Conservation (phyloP, 2,797 vertebrate species). For the Tiaroga cobitis region DNA sequence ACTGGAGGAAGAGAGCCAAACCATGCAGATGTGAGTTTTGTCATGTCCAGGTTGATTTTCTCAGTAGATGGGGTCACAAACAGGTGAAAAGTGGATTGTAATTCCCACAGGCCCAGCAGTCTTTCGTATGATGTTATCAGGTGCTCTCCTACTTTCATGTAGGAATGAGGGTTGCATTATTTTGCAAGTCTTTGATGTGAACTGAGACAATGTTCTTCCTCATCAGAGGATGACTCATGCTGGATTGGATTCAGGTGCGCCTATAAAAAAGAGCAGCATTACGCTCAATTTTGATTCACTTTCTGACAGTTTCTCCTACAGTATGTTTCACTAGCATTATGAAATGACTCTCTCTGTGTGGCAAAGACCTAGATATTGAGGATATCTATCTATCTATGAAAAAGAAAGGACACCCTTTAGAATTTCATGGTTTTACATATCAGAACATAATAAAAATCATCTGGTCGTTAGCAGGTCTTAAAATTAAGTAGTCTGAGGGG, state of each 20-base stretch:
- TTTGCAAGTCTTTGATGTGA: conserved; percentile 42
- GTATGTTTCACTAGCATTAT: not conserved
- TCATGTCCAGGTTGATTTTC: conserved; percentile 9
- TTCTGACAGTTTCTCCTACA: conserved; percentile 9
- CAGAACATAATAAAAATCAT: no score
- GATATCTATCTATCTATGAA: not conserved
- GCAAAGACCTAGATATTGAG: not conserved
- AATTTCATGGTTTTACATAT: no score
- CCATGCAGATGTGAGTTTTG: not conserved
- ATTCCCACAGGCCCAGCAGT: conserved; percentile 8
- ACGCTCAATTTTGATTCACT: conserved; percentile 23
- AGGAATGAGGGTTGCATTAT: conserved; percentile 26
- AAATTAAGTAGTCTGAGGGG: no score
- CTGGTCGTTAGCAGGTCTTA: no score
- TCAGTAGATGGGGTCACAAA: conserved; percentile 15
- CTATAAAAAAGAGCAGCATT: conserved; percentile 27
- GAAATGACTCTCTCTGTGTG: conserved; percentile 1
- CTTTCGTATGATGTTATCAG: conserved; percentile 30
- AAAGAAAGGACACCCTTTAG: no score
- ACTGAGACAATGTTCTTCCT: conserved; percentile 36
- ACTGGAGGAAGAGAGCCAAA: not conserved
- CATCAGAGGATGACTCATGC: conserved; percentile 32
- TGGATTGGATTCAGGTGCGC: conserved; percentile 9
- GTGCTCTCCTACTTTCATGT: conserved; percentile 27
- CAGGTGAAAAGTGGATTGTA: conserved; percentile 27